Base-by-base conservation (phyloP, 1,140 invertebrate species). In the Agrypnia vestita region DNA sequence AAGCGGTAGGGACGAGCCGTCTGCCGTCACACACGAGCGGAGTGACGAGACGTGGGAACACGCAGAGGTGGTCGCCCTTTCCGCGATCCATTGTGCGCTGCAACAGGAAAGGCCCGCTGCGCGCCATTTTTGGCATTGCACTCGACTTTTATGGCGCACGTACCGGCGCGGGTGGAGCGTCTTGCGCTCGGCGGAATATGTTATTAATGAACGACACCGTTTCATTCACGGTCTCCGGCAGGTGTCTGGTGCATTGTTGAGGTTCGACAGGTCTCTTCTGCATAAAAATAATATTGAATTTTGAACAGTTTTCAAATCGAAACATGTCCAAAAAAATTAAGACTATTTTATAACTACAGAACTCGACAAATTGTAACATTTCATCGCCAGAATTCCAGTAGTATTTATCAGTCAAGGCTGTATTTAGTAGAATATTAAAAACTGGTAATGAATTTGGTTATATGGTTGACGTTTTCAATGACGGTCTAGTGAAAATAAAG, bases 21-120 rank as follows among this genome's bases (percentile, higher is more conserved):
- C 55, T 59, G 55, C 55, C 55, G 21, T 59, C 55, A 21, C 55
- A 53, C 51, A 53, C 55, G 55, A 11, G 9, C 21, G 15, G 17
- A 59, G 21, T 59, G 15, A 59, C 15, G 55, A 21, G 21, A 59
- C 55, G 55, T 59, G 55, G 55, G 55, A 59, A 59, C 55, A 21
- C 55, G 55, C 21, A 59, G 21, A 15, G 55, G 15, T 19, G 17
- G 55, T 59, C 55, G 21, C 17, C 21, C 55, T 8, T 11, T 59
- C 55, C 55, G 21, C 21, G 21, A 59, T 59, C 15, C 15, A 59
- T 11, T 44, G 21, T 35, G 35, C 35, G 13, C 25, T 35, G 19
- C 13, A 64, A 43, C 61, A 44, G 61, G 61, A 43, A 64, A 64
- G 61, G 35, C 35, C 35, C 61, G 61, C 61, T 64, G 19, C 35